phyloP scores from a whole-genome alignment of 2,113 vertebrate genomes.

The Rhea pennata region DNA sequence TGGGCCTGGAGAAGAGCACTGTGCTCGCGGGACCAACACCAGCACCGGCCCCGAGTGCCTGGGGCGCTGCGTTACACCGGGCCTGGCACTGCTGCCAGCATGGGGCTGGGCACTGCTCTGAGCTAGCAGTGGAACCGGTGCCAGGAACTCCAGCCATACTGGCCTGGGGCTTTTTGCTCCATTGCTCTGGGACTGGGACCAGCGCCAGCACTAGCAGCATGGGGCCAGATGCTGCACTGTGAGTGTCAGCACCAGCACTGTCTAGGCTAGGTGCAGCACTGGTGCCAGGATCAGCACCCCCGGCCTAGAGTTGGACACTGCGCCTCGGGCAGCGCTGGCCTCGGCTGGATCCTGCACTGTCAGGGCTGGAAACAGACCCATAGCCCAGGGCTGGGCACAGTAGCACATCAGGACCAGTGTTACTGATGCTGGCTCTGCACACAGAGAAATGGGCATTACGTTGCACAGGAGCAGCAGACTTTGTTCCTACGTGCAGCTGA shows the following conservation, averaged over 20 bases:
- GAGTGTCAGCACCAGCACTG: background rate
- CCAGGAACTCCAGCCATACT: background rate
- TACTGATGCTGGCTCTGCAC: background rate
- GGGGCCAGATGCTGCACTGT: background rate
- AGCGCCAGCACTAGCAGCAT: background rate
- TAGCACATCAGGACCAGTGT: background rate
- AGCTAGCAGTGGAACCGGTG: background rate
- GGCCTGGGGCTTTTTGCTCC: background rate
- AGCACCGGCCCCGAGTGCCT: background rate
- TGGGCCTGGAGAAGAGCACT: background rate
- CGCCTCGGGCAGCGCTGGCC: fast-evolving
- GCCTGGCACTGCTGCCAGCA: background rate
- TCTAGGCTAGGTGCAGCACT: background rate
- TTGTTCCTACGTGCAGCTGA: background rate
- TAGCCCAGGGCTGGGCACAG: background rate
- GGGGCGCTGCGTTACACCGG: background rate
- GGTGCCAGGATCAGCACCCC: background rate
- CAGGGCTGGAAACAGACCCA: background rate
- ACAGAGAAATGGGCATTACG: background rate
- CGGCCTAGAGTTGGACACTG: background rate
- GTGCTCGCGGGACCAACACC: background rate
- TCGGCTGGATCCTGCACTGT: background rate
- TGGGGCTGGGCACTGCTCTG: background rate
- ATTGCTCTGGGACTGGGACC: background rate
- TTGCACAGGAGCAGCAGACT: background rate